Evolutionary conservation across 2,888 invertebrate genomes (phyloP), one percentile per base, ranked within the genome.

Genomic region (Caenorhabditis sinica): DNA sequence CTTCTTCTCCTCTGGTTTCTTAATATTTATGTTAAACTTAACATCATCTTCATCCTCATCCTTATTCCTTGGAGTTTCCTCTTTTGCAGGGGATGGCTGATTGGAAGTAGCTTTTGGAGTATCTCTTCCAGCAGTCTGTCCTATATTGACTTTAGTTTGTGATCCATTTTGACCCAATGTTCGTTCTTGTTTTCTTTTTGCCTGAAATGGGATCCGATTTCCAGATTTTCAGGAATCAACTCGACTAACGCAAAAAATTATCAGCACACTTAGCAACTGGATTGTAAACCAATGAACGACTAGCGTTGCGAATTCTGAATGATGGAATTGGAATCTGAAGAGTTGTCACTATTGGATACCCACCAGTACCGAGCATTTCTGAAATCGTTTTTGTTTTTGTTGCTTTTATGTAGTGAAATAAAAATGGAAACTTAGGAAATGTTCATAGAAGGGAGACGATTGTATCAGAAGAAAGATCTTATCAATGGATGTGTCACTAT

Each of bases 1-100:
- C n/a, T 71, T 69, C 36, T 74, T 69, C 28, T 75, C 82, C 15
- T 66, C 71, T 33, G 53, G 43, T 33, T 82, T 82, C 15, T 82
- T 82, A 23, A 71, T 56, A n/a, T 82, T 82, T n/a, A 82, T 23
- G 8, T 75, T 51, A 65, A 82, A 75, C 33, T 75, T 33, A 11
- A 69, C 63, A 6, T 82, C 73, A 15, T 82, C 75, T 71, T 65
- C 74, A 63, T 74, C 74, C 23, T 74, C 74, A 25, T 53, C 65
- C 0, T 63, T 28, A 4, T 65, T 40, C 45, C 36, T 53, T 13
- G 56, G 40, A 23, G 49, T 49, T 13, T 30, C 23, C 11, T 2
- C 20, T 28, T 61, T 49, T 28, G n/a, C 60, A 3, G 58, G 43
- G 17, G 60, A n/a, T 0, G 17, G 17, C 6, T 13, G 36, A 13